Conservation (phyloP, 1,140 invertebrate genomes). For the Drosophila insularis region DNA sequence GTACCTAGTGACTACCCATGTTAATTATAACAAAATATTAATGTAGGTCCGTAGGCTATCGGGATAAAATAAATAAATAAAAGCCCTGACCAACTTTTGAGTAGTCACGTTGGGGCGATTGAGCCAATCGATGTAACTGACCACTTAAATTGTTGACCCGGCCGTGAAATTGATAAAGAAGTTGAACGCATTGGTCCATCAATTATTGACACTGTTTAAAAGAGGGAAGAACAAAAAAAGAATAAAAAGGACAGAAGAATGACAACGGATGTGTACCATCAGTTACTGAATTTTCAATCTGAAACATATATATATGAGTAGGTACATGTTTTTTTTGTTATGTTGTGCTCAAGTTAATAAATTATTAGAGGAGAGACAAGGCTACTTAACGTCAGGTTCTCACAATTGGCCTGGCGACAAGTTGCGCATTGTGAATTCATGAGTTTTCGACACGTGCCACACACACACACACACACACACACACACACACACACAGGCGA, state of each 20-base stretch:
- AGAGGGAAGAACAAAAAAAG: constrained; percentile 10
- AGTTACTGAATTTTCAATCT: constrained; percentile 21
- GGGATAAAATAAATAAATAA: constrained; percentile 17
- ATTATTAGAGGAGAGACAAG: constrained; percentile 48
- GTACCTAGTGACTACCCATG: background rate
- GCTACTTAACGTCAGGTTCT: constrained; percentile 58
- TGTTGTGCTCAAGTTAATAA: constrained; percentile 29
- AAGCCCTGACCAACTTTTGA: constrained; percentile 18
- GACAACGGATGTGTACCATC: constrained; percentile 12
- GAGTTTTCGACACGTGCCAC: constrained; percentile 67
- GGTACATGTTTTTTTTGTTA: background rate
- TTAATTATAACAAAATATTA: constrained; percentile 57
- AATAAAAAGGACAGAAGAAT: constrained; percentile 46
- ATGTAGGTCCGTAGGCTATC: constrained; percentile 12
- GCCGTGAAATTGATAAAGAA: constrained; percentile 15
- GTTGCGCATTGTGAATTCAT: constrained; percentile 71
- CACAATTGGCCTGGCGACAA: constrained; percentile 56
- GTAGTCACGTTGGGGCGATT: constrained; percentile 38
- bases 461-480: too few relatives aligned
- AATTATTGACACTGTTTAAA: constrained; percentile 59
- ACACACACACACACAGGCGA: background rate
- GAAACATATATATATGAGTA: constrained; percentile 28
- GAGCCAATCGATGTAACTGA: constrained; percentile 35
- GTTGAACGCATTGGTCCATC: constrained; percentile 31
- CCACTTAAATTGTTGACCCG: constrained; percentile 41